phyloP scores from a whole-genome alignment of 1,140 invertebrate genomes.

The Meloidogyne chitwoodi region DNA sequence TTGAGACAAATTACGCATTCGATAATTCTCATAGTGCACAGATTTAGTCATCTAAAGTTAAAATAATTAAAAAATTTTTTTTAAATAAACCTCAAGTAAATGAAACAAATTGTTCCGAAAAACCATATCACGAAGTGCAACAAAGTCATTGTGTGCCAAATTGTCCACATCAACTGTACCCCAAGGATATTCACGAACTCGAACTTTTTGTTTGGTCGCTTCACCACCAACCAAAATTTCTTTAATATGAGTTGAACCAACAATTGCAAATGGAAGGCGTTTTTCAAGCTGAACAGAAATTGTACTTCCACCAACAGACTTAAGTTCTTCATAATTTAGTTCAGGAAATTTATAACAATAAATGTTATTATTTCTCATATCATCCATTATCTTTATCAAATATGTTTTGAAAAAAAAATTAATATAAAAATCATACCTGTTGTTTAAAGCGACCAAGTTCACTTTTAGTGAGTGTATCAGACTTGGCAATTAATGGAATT shows the following conservation, averaged over 20 bases:
- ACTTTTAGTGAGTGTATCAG: slow-evolving; percentile 94
- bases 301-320: not conserved
- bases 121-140: slow-evolving; percentile 92
- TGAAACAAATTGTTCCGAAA: slow-evolving; percentile 86
- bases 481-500: slow-evolving; percentile 96
- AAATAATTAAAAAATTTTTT: not conserved
- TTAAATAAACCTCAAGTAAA: slow-evolving; percentile 72
- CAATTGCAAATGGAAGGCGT: slow-evolving; percentile 90
- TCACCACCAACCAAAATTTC: slow-evolving; percentile 72
- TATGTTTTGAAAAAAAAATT: slow-evolving; percentile 9
- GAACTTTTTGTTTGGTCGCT: slow-evolving; percentile 68
- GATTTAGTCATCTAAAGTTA: slow-evolving; percentile 61
- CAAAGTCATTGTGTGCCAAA: slow-evolving; percentile 95
- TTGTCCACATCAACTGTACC: slow-evolving; percentile 97
- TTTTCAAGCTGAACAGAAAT: not conserved
- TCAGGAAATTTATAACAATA: slow-evolving; percentile 98
- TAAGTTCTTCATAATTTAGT: slow-evolving; percentile 64
- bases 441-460: slow-evolving; percentile 93
- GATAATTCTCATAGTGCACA: slow-evolving; percentile 91
- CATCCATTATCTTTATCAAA: slow-evolving; percentile 79
- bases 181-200: slow-evolving; percentile 84
- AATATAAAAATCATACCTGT: slow-evolving; percentile 67
- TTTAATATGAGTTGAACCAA: slow-evolving; percentile 94
- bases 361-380: slow-evolving; percentile 94
- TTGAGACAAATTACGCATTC: slow-evolving; percentile 78